Conservation (phyloP, 2,888 invertebrate genomes). For the Osmoderma eremita region DNA sequence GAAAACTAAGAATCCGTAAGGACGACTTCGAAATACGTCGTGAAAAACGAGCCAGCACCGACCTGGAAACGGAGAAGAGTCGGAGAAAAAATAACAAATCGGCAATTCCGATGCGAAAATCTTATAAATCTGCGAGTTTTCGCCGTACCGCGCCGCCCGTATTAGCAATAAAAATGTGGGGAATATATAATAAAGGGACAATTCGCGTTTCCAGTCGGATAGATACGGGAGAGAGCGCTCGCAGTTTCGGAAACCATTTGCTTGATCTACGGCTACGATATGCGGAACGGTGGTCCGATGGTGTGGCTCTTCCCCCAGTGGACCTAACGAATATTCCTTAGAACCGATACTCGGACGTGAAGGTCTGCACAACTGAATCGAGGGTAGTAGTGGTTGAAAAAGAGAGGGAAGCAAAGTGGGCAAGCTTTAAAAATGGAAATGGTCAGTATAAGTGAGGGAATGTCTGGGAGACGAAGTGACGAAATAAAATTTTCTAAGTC, state of each 20-base stretch:
- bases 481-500: slow-evolving; percentile 39
- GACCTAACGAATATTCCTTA: too few species aligned
- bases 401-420: neutral
- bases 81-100: slow-evolving; percentile 22
- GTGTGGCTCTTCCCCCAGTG: neutral
- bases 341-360: neutral
- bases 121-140: slow-evolving; percentile 51
- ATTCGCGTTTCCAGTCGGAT: slow-evolving; percentile 52
- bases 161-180: slow-evolving; percentile 54
- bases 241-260: slow-evolving; percentile 53
- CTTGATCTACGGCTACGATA: slow-evolving; percentile 53
- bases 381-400: neutral
- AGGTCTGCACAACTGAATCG: neutral
- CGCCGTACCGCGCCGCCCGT: slow-evolving; percentile 47
- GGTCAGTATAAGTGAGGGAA: slow-evolving; percentile 11
- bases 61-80: neutral
- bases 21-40: neutral
- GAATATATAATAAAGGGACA: slow-evolving; percentile 55
- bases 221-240: slow-evolving; percentile 51
- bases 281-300: slow-evolving; percentile 42
- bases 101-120: slow-evolving; percentile 34
- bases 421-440: slow-evolving; percentile 28
- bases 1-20: neutral
- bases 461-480: slow-evolving; percentile 18
- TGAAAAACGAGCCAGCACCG: neutral